Conservation (phyloP, 2,888 invertebrate genomes). For the Rosalia funebris region DNA sequence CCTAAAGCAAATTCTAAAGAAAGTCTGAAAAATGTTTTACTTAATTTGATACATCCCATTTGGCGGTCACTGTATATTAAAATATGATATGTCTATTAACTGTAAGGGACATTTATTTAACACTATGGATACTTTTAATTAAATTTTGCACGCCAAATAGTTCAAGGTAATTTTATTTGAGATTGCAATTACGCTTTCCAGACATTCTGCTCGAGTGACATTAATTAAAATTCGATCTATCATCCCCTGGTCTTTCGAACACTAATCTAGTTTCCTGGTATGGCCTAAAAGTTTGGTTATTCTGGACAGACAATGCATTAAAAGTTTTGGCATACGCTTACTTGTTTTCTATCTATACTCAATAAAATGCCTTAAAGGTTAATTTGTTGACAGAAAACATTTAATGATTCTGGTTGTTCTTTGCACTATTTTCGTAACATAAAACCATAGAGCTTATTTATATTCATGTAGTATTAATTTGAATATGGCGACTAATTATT, state of each 20-base stretch:
- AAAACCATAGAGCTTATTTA: no score
- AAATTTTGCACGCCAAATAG: not conserved
- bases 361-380: conserved; percentile 13
- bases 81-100: no score
- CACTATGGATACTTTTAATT: not conserved
- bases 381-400: conserved; percentile 20
- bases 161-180: conserved; percentile 6
- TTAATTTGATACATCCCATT: no score
- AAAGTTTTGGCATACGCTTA: conserved; percentile 27
- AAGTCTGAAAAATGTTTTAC: no score
- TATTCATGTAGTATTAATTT: no score
- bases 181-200: conserved; percentile 28
- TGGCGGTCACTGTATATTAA: no score
- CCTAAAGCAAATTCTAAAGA: no score
- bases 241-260: conserved; percentile 34
- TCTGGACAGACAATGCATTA: conserved; percentile 33
- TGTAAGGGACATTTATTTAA: no score
- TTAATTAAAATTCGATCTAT: conserved; percentile 43
- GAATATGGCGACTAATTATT: no score
- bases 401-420: no score
- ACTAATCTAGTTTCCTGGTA: conserved; percentile 39
- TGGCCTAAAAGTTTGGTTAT: conserved; percentile 36
- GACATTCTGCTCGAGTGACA: conserved; percentile 27
- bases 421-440: no score
- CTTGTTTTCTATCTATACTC: conserved; percentile 9